Evolutionary conservation across 2,797 vertebrate genomes (phyloP), one percentile per base, ranked within the genome.

Genomic region (Fistularia commersonii): DNA sequence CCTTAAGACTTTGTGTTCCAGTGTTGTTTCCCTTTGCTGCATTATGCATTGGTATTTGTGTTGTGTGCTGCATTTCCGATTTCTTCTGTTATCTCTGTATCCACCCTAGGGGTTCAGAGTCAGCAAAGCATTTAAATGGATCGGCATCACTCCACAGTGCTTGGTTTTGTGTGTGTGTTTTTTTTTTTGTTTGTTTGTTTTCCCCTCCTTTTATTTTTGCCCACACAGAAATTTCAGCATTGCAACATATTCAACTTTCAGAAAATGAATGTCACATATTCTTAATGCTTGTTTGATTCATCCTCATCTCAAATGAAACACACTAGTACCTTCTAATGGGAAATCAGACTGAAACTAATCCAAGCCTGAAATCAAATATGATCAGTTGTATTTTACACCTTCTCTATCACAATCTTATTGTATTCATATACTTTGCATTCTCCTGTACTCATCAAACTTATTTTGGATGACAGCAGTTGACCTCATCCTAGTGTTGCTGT

Each of bases 131-230:
- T 41, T 52, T 7, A 57, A 62, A 61, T 44, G 41, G 43, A 59
- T 23, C 4, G 23, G 2, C 23, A 23, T 23, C 23, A 23, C 23
- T 23, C 23, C 23, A 23, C 23, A 2, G 23, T 23, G 23, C 23
- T 23, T 23, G 23, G 23, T 23, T 23, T 23, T 23, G n/a, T n/a
- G n/a, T n/a, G n/a, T n/a, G n/a, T 23, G 53, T 11, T 3, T 44
- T 32, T 64, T 31, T 51, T 57, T 43, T 32, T 66, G 32, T 51
- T 57, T 53, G n/a, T n/a, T n/a, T n/a, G n/a, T 8, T 64, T 53
- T 49, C 51, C 23, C 57, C 53, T 36, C 10, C 34, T n/a, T 36
- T 45, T 43, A n/a, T 45, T 64, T 52, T 46, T 0, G 3, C 59
- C 51, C 57, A 57, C 51, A 3, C 45, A 15, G 47, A 31, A 33